Evolutionary conservation across 2,113 vertebrate species (phyloP), one percentile per base, ranked within the genome.

Genomic region (Sapayoa aenigma): DNA sequence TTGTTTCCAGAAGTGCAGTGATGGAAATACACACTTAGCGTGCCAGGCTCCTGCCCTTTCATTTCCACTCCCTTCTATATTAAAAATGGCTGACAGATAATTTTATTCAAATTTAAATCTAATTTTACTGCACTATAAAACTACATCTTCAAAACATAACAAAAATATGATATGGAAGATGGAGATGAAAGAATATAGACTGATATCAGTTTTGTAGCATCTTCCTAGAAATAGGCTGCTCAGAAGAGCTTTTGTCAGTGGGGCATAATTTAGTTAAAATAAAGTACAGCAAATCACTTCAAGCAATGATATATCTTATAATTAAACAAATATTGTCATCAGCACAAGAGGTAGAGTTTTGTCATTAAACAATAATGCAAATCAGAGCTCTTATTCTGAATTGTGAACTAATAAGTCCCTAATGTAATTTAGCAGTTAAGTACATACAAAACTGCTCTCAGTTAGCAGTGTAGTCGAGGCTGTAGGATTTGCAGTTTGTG

Each of bases 311-410:
- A 33, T 42, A 66, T 87, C 25, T 86, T 80, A 53, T 5, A 75
- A 94, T 81, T 82, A 90, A 92, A 62, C 59, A 90, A 80, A 91
- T 75, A 68, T 74, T 83, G 22, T 71, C 65, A 89, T 93, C 72
- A 84, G 53, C 27, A 9, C n/a, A 60, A 94, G 69, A 84, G 31
- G 56, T 68, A 78, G 89, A 82, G 67, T 87, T 95, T 89, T 93
- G 58, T 87, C 81, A 87, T 95, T 91, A 94, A 91, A 82, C 84
- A 92, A 49, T 94, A 82, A 87, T 79, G 71, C 58, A 87, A 87
- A 91, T 96, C 60, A 53, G 44, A 94, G 85, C 56, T 96, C 24
- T 89, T 86, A 47, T 6, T 95, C 44, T 92, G 56, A 50, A n/a
- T 31, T 69, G 83, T 84, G 84, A 90, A 24, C 83, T 92, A 67